These are phyloP conservation scores for Brienomyrus longianalis DNA, from an alignment of 2,113 vertebrate genomes.

Conservation along the genomic window DNA sequence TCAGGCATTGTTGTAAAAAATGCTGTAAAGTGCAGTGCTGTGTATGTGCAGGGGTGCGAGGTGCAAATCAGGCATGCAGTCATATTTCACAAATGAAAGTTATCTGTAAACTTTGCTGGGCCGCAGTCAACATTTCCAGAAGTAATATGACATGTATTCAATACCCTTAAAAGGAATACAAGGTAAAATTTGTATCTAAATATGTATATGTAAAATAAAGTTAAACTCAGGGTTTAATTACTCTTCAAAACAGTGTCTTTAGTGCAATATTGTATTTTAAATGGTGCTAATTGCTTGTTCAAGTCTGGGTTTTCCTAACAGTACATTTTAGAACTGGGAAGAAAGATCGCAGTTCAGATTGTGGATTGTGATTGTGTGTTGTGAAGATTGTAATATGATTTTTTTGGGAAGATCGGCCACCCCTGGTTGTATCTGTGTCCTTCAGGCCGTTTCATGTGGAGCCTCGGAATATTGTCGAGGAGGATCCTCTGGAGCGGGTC, in stretches of 20 bases:
- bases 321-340: background rate
- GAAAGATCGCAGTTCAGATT: background rate
- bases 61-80: background rate
- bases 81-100: background rate
- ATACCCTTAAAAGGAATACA: background rate
- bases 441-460: slow-evolving; percentile 86
- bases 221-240: background rate
- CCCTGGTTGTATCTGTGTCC: slow-evolving; percentile 11
- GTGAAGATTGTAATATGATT: background rate
- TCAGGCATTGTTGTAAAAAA: background rate
- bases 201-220: background rate
- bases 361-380: background rate
- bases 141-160: background rate
- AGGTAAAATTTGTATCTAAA: background rate
- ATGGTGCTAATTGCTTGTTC: background rate
- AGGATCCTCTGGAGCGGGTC: slow-evolving; percentile 67
- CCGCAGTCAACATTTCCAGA: background rate
- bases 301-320: background rate
- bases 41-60: background rate
- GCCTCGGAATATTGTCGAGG: slow-evolving; percentile 76
- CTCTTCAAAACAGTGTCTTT: background rate
- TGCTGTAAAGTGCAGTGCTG: background rate
- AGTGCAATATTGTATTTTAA: background rate
- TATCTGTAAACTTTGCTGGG: background rate
- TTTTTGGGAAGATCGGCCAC: background rate